Conservation (phyloP, 30 jellyfish, hydroid and myxozoan genomes). For the Chironex yamaguchii region DNA sequence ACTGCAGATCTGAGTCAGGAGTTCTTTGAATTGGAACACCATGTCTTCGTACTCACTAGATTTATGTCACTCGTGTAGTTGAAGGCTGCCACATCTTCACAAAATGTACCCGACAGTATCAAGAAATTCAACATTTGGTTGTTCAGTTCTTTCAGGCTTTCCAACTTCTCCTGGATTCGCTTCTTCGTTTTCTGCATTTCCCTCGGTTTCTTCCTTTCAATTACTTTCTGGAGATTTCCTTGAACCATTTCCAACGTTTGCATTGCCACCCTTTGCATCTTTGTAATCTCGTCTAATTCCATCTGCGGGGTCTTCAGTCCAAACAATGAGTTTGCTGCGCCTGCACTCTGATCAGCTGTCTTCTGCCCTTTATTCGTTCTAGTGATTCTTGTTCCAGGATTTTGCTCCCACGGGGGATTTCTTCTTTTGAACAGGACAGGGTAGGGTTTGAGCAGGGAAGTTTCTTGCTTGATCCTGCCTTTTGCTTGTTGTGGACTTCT, state of each 20-base stretch:
- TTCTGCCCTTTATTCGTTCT: neutral
- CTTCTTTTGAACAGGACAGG: neutral
- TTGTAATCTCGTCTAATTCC: constrained; percentile 31
- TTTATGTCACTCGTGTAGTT: constrained; percentile 16
- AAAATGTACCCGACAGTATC: constrained; percentile 33
- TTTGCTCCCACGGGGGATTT: neutral
- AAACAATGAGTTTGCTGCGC: constrained; percentile 35
- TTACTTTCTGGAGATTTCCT: constrained; percentile 1
- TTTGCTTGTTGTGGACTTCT: neutral
- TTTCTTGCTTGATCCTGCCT: too few relatives aligned
- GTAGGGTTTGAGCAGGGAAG: neutral
- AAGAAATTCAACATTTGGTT: constrained; percentile 22
- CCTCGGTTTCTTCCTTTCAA: constrained; percentile 5
- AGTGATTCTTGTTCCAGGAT: neutral
- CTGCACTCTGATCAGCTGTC: neutral
- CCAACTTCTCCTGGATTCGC: constrained; percentile 53
- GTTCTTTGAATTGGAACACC: constrained; percentile 9
- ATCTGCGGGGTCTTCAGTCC: constrained; percentile 63
- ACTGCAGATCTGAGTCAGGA: neutral
- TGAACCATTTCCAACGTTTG: too few relatives aligned
- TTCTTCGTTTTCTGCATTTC: constrained; percentile 38
- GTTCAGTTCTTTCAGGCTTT: constrained; percentile 28
- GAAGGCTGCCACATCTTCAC: constrained; percentile 57
- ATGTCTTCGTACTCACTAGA: constrained; percentile 25
- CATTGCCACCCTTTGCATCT: constrained; percentile 25